These are phyloP conservation scores for Eledone cirrhosa DNA, from an alignment of 2,888 invertebrate species.

Conservation along the genomic window DNA sequence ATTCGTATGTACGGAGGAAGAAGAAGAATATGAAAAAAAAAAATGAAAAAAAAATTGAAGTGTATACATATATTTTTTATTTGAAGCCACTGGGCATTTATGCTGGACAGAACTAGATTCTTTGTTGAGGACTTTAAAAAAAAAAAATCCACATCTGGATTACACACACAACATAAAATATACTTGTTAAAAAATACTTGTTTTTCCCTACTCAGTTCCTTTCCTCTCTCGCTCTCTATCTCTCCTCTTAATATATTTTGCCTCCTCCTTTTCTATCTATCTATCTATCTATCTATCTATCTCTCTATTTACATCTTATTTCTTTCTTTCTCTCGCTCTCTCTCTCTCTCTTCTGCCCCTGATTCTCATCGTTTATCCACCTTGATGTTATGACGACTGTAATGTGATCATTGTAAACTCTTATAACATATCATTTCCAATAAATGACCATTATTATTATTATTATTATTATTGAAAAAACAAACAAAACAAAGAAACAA, in stretches of 20 bases:
- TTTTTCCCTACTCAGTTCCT: not conserved
- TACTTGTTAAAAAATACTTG: not conserved
- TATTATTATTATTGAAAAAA: too few relatives aligned
- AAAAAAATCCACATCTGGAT: too few relatives aligned
- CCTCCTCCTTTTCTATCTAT: not conserved
- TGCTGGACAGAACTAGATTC: not conserved
- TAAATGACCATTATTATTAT: too few relatives aligned
- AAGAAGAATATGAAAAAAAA: too few relatives aligned
- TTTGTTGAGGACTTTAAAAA: too few relatives aligned
- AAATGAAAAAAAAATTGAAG: not conserved
- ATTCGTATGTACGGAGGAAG: too few relatives aligned
- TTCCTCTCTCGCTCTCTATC: not conserved
- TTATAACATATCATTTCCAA: too few relatives aligned
- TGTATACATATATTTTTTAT: conserved; percentile 20
- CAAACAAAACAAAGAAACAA: not conserved
- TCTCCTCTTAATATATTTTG: too few relatives aligned
- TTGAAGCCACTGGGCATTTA: conserved; percentile 13
- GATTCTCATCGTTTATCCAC: too few relatives aligned
- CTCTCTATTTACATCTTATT: not conserved
- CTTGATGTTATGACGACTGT: too few relatives aligned
- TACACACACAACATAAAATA: too few relatives aligned
- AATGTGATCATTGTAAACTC: too few relatives aligned
- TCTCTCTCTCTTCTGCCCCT: not conserved
- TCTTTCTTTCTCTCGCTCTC: not conserved
- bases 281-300: not conserved